Evolutionary conservation across 2,113 vertebrate genomes (phyloP), one percentile per base, ranked within the genome.

Genomic region (Pseudorectes ferrugineus): DNA sequence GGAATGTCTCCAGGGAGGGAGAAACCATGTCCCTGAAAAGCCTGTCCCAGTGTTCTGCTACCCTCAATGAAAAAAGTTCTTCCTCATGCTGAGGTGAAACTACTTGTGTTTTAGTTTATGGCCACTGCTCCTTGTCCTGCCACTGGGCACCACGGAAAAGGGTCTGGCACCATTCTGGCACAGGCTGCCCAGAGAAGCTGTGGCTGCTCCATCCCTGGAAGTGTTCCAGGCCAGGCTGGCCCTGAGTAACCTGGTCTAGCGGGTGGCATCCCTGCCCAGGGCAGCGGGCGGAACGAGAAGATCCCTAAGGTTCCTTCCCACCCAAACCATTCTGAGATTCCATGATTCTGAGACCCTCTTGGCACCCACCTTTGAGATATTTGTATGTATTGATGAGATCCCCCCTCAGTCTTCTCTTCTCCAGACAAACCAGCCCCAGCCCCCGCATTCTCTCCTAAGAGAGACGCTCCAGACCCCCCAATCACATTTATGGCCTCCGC

Each of bases 121-220:
- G 58, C 26, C 26, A 24, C 0, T 45, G 76, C 20, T 81, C n/a
- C 33, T 52, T n/a, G 12, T 21, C 28, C 13, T 38, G 51, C 24
- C 26, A 7, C 22, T 28, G 58, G 26, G 23, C 26, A 51, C 43
- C 26, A 9, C 0, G 0, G 23, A 65, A 9, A 38, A 26, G 17
- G 4, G 20, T 8, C 23, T 29, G 68, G 59, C 59, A 20, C 52
- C 6, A 4, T 45, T 24, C 23, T 45, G 68, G 59, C 25, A 49
- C 48, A 12, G n/a, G 23, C 0, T 71, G 46, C 33, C 18, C 36
- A 14, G 33, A 38, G 23, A 20, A 58, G 36, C 52, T 51, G 43
- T 8, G 52, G 45, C 38, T 73, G 76, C 59, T 31, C 23, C 68
- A 17, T 21, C 26, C 36, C 43, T 11, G n/a, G 15, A 9, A 16